Conservation (phyloP, 2,113 vertebrate genomes). For the Myocastor coypus region DNA sequence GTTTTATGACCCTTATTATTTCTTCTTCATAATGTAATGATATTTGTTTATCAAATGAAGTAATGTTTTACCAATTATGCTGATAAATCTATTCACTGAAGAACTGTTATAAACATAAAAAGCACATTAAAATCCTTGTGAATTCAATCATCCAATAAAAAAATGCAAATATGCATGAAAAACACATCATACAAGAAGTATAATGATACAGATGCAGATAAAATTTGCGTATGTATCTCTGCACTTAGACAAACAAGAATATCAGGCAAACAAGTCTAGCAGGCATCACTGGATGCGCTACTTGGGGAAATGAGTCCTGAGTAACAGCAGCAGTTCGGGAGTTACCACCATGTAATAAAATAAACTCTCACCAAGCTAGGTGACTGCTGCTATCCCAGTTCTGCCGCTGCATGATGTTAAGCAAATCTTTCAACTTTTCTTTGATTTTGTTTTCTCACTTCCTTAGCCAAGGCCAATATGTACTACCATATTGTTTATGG, state of each 20-base stretch:
- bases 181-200: not conserved
- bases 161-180: not conserved
- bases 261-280: not conserved
- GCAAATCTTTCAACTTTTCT: not conserved
- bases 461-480: not conserved
- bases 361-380: not conserved
- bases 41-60: not conserved
- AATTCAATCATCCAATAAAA: slow-evolving; percentile 5
- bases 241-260: not conserved
- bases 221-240: not conserved
- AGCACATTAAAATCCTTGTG: not conserved
- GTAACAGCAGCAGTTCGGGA: not conserved
- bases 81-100: not conserved
- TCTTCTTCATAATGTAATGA: not conserved
- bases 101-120: not conserved
- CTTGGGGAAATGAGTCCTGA: not conserved
- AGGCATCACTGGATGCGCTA: too few species aligned
- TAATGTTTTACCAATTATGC: not conserved
- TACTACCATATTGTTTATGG: not conserved
- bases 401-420: not conserved
- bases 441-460: not conserved
- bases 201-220: not conserved
- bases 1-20: not conserved
- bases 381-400: not conserved
- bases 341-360: not conserved